Percentiles rank a stretch among this genome's conserved stretches.
Evolutionary conservation across 2,888 invertebrate species (phyloP).

Genomic region (Rhagonycha fulva): DNA sequence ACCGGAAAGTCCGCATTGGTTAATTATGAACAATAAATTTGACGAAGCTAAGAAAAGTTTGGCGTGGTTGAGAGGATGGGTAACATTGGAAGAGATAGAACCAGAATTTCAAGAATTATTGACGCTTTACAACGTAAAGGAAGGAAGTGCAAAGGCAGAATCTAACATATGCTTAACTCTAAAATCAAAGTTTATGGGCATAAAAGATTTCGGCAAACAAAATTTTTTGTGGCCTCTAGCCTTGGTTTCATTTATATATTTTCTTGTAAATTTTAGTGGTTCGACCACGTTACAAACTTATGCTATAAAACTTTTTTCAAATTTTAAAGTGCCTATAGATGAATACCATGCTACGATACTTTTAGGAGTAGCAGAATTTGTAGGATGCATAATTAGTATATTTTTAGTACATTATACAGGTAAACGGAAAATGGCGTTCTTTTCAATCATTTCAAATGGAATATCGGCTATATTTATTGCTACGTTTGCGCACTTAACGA

Average conservation of each 20-base stretch:
- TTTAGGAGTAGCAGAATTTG: slow-evolving; percentile 70
- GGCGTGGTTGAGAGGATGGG: slow-evolving; percentile 83
- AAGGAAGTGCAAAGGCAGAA: slow-evolving; percentile 23
- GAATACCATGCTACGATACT: slow-evolving; percentile 76
- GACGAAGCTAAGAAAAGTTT: slow-evolving; percentile 71
- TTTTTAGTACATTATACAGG: slow-evolving; percentile 72
- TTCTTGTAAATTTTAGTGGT: slow-evolving; percentile 76
- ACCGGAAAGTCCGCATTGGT: slow-evolving; percentile 84
- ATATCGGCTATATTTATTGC: slow-evolving; percentile 67
- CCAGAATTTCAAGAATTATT: slow-evolving; percentile 62
- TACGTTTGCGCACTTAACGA: slow-evolving; percentile 56
- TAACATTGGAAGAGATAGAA: slow-evolving; percentile 63
- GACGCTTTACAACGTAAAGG: slow-evolving; percentile 5
- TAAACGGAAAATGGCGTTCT: slow-evolving; percentile 69
- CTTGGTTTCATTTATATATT: slow-evolving; percentile 69
- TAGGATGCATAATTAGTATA: slow-evolving; percentile 70
- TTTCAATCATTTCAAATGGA: slow-evolving; percentile 70
- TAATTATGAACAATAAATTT: slow-evolving; percentile 68
- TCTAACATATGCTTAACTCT: not conserved
- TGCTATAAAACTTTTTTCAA: slow-evolving; percentile 74
- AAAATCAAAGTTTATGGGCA: slow-evolving; percentile 35
- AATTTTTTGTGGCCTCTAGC: slow-evolving; percentile 72
- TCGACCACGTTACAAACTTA: slow-evolving; percentile 75
- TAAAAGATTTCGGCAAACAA: slow-evolving; percentile 59
- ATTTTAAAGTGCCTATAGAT: slow-evolving; percentile 73